Evolutionary conservation across 2,113 vertebrate species (phyloP).

Genomic region (Dascyllus trimaculatus): DNA sequence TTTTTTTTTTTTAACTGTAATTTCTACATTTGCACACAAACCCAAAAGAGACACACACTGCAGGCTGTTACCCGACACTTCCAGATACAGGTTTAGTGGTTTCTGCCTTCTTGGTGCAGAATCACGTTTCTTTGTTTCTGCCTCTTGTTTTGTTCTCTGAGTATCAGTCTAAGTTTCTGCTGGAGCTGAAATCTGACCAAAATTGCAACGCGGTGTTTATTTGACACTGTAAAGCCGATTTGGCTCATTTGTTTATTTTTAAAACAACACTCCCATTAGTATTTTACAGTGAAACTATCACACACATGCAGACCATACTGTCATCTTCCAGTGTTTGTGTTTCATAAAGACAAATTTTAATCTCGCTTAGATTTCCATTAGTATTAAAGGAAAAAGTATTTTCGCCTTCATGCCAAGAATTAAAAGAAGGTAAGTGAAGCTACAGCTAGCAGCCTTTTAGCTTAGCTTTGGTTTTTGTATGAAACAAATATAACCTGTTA

Average conservation of each 20-base stretch:
- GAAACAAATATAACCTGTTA: too few species aligned
- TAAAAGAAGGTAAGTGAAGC: neutral
- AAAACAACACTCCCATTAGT: neutral
- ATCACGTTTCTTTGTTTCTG: conserved; percentile 40
- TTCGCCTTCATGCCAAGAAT: too few species aligned
- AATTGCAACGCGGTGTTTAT: conserved; percentile 39
- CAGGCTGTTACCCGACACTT: conserved; percentile 44
- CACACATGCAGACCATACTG: neutral
- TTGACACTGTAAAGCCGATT: conserved; percentile 34
- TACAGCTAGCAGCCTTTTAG: neutral
- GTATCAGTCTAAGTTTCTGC: conserved; percentile 61
- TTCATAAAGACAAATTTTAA: neutral
- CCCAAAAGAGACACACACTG: conserved; percentile 16
- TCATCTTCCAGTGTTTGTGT: neutral
- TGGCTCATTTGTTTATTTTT: conserved; percentile 36
- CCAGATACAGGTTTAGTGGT: conserved; percentile 28
- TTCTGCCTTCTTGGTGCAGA: conserved; percentile 47
- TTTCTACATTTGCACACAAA: neutral
- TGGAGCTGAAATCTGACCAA: neutral
- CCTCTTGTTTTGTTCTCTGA: conserved; percentile 21
- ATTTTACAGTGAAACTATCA: conserved; percentile 19
- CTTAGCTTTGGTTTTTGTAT: too few species aligned
- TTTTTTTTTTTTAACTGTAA: neutral
- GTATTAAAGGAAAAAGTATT: neutral
- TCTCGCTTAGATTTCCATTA: neutral